These are phyloP conservation scores for Hippocampus kuda DNA, from an alignment of 2,797 vertebrate species.

Conservation along the genomic window DNA sequence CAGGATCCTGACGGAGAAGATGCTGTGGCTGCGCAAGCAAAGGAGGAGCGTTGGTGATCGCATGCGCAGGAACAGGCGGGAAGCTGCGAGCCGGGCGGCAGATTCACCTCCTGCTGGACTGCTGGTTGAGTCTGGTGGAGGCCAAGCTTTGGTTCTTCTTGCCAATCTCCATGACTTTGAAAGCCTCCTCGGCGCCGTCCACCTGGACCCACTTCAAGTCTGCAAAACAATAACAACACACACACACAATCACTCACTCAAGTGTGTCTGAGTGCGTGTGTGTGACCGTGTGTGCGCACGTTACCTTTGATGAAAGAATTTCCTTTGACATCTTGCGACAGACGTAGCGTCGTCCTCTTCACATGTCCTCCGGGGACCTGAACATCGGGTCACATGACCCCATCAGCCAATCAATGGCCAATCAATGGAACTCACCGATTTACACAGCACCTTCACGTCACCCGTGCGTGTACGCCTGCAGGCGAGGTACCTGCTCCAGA, in stretches of 20 bases:
- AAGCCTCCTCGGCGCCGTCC: slow-evolving; percentile 79
- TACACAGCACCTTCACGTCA: background rate
- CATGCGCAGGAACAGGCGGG: background rate
- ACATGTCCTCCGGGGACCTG: slow-evolving; percentile 62
- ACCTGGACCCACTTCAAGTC: slow-evolving; percentile 88
- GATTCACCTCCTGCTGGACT: slow-evolving; percentile 82
- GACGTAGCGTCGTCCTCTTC: slow-evolving; percentile 73
- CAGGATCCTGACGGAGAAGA: slow-evolving; percentile 85
- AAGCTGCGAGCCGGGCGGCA: background rate
- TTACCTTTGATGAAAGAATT: slow-evolving; percentile 88
- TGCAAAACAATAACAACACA: slow-evolving; percentile 36
- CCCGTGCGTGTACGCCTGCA: background rate
- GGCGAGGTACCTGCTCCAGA: slow-evolving; percentile 61
- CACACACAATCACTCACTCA: background rate
- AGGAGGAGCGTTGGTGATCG: background rate
- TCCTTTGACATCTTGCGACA: slow-evolving; percentile 87
- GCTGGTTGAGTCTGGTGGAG: slow-evolving; percentile 79
- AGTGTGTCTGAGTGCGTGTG: background rate
- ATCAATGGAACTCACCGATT: background rate
- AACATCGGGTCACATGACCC: slow-evolving; percentile 14
- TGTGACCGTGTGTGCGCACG: background rate
- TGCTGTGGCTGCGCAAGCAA: slow-evolving; percentile 75
- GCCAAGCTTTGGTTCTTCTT: slow-evolving; percentile 83
- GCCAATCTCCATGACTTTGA: slow-evolving; percentile 80
- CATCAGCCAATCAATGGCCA: background rate